Conservation (phyloP, 2,888 invertebrate species). For the Myopa tessellatipennis region DNA sequence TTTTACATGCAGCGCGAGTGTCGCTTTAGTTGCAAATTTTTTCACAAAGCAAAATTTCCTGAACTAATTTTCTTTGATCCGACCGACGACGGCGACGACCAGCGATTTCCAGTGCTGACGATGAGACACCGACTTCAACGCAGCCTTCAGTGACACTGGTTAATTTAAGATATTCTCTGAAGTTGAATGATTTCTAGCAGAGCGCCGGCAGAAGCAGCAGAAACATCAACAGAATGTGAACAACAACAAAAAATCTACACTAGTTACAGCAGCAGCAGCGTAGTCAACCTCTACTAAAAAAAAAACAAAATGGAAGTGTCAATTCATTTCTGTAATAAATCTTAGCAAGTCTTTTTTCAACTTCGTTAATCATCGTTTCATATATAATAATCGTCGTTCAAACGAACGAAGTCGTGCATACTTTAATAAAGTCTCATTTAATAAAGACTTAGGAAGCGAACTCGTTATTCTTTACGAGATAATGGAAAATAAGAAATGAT, state of each 20-base stretch:
- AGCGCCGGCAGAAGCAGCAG: neutral
- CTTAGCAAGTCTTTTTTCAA: neutral
- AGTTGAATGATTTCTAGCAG: neutral
- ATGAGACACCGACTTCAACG: neutral
- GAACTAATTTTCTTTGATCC: slow-evolving; percentile 37
- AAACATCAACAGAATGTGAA: neutral
- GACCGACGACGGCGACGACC: slow-evolving; percentile 4
- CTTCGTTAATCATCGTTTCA: neutral
- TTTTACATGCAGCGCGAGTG: slow-evolving; percentile 26
- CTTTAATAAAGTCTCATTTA: too few relatives aligned
- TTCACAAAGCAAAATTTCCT: slow-evolving; percentile 25
- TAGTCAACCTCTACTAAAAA: neutral
- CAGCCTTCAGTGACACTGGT: slow-evolving; percentile 30
- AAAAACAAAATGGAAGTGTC: neutral
- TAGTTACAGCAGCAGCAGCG: neutral
- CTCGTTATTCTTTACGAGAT: neutral
- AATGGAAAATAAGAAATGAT: neutral
- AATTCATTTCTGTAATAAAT: slow-evolving; percentile 12
- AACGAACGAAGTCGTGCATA: too few relatives aligned
- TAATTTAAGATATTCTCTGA: slow-evolving; percentile 31
- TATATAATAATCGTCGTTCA: too few relatives aligned
- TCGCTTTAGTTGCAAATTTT: slow-evolving; percentile 7
- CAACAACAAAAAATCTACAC: neutral
- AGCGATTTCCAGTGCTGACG: too few relatives aligned
- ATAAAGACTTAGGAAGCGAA: neutral